Percentiles rank a stretch among this genome's conserved stretches.
phyloP scores from a whole-genome alignment of 2,888 invertebrate species.

The Arctia plantaginis region DNA sequence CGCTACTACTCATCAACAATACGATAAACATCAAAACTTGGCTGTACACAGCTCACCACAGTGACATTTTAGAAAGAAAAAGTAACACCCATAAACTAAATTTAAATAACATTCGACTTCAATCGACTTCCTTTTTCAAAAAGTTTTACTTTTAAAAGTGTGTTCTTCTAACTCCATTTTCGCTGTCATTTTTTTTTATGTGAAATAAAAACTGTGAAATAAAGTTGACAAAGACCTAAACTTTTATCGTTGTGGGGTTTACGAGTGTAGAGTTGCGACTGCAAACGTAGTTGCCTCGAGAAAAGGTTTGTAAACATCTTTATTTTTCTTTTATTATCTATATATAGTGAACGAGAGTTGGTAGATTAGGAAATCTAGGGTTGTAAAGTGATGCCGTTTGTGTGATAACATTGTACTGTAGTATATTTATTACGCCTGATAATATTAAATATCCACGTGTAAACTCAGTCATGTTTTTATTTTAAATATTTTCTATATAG shows the following conservation, averaged over 20 bases:
- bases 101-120: not conserved
- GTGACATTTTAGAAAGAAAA: constrained; percentile 12
- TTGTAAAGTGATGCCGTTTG: constrained; percentile 1
- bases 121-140: constrained; percentile 22
- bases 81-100: not conserved
- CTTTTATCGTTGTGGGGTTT: constrained; percentile 41
- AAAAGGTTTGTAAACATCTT: constrained; percentile 44
- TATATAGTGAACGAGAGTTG: constrained; percentile 6
- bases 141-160: constrained; percentile 29
- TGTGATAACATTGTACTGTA: constrained; percentile 12
- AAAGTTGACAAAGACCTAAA: constrained; percentile 28
- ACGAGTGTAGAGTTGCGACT: constrained; percentile 33
- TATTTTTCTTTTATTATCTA: constrained; percentile 20
- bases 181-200: constrained; percentile 15
- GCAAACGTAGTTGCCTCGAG: constrained; percentile 33
- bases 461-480: not conserved
- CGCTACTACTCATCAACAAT: constrained; percentile 41
- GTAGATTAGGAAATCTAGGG: constrained; percentile 9
- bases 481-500: not conserved
- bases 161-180: not conserved
- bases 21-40: constrained; percentile 54
- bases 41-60: constrained; percentile 24
- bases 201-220: constrained; percentile 29
- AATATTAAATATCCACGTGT: constrained; percentile 2
- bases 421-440: not conserved